phyloP scores from a whole-genome alignment of 2,888 invertebrate species.

The Stramonita haemastoma region DNA sequence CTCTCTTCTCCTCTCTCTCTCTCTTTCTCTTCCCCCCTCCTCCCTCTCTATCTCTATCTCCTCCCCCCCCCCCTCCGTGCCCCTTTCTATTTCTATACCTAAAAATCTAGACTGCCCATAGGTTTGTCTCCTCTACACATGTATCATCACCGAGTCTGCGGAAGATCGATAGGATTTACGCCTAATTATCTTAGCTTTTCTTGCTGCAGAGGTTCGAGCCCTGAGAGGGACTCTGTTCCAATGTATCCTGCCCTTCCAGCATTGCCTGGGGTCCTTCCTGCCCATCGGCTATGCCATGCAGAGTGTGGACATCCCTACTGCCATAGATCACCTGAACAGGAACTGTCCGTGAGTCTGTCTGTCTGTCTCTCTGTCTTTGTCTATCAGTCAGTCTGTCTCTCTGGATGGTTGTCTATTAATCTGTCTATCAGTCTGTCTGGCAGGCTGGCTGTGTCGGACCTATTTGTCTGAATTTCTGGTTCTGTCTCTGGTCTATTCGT shows the following conservation, averaged over 20 bases:
- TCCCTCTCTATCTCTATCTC: neutral
- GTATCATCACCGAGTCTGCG: too few species aligned
- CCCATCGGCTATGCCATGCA: conserved; percentile 40
- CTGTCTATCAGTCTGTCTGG: neutral
- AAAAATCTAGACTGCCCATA: too few species aligned
- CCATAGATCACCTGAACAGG: conserved; percentile 12
- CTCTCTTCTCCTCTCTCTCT: conserved; percentile 16
- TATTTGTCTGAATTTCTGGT: neutral
- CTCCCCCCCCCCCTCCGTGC: neutral
- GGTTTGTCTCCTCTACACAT: too few species aligned
- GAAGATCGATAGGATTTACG: too few species aligned
- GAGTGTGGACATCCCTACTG: neutral
- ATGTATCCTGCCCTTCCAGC: conserved; percentile 33
- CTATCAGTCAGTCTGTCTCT: neutral
- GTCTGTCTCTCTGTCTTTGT: neutral
- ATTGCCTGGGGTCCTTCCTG: conserved; percentile 33
- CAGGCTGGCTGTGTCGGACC: neutral
- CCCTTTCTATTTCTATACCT: too few species aligned
- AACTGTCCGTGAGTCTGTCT: conserved; percentile 34
- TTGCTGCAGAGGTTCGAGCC: neutral
- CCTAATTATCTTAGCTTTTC: neutral
- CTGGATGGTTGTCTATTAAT: neutral
- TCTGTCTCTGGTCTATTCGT: neutral
- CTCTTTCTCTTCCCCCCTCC: conserved; percentile 11
- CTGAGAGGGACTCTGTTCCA: conserved; percentile 22